phyloP scores from a whole-genome alignment of 2,797 vertebrate species.

The Toxotes lorentzi region DNA sequence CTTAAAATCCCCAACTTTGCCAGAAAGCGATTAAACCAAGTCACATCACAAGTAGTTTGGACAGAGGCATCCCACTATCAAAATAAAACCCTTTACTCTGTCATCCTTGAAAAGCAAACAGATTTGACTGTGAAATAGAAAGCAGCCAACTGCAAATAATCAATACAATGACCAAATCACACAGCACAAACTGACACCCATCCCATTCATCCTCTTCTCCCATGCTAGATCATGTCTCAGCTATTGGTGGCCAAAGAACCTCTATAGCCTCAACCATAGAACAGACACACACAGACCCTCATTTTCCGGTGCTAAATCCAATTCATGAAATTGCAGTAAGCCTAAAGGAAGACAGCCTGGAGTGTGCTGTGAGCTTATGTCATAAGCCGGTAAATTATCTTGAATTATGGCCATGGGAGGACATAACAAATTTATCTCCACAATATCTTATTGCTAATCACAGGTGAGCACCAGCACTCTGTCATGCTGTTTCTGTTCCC shows the following conservation, averaged over 20 bases:
- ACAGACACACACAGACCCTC: constrained; percentile 5
- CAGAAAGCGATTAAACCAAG: constrained; percentile 2
- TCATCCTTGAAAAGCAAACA: constrained; percentile 4
- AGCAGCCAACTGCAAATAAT: background rate
- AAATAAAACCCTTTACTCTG: background rate
- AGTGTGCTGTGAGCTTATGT: background rate
- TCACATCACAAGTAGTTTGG: background rate
- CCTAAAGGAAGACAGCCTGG: constrained; percentile 4
- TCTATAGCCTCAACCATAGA: background rate
- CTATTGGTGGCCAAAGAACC: background rate
- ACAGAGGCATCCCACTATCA: background rate
- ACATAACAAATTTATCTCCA: background rate
- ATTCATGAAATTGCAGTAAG: constrained; percentile 30
- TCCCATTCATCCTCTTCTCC: background rate
- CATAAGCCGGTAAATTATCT: background rate
- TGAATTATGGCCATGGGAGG: constrained; percentile 15
- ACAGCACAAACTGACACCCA: background rate
- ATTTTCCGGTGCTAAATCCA: constrained; percentile 27
- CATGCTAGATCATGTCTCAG: constrained; percentile 13
- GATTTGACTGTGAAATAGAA: constrained; percentile 9
- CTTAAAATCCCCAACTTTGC: background rate
- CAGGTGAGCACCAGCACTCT: background rate
- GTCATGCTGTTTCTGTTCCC: background rate
- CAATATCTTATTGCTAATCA: background rate
- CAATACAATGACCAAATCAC: background rate